These are phyloP conservation scores for Sebastes vulpes DNA, from an alignment of 2,797 vertebrate species.

Conservation along the genomic window DNA sequence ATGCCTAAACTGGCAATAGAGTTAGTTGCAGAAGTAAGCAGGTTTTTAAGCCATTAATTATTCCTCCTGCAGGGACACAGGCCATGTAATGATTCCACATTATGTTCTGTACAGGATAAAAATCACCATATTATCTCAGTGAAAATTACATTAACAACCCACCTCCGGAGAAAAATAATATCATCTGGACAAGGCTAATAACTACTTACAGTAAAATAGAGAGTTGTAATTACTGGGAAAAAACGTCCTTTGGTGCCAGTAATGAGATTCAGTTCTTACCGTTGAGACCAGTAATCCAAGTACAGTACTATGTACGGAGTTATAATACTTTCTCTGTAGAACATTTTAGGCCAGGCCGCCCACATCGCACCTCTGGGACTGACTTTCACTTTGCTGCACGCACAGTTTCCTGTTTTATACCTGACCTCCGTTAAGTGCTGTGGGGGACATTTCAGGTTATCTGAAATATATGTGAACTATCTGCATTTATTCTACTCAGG, in stretches of 20 bases:
- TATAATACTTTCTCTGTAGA: not conserved
- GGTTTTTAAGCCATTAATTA: not conserved
- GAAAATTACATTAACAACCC: slow-evolving; percentile 13
- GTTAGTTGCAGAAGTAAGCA: not conserved
- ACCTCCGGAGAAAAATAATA: not conserved
- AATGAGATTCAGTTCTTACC: not conserved
- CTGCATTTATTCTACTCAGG: not conserved
- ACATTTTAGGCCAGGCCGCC: not conserved
- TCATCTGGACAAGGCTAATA: not conserved
- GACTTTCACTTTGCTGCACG: not conserved
- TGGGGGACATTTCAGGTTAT: not conserved
- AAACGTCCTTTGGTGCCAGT: not conserved
- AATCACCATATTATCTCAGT: not conserved
- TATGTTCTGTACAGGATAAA: not conserved
- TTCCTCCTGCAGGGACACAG: not conserved
- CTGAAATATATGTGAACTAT: not conserved
- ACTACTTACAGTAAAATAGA: not conserved
- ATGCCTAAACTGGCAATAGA: not conserved
- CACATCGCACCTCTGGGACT: not conserved
- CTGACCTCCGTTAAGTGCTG: not conserved
- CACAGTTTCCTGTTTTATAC: not conserved
- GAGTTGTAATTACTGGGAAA: not conserved
- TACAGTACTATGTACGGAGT: not conserved
- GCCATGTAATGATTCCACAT: not conserved
- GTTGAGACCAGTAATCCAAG: not conserved